Base-by-base conservation (phyloP, 2,797 vertebrate genomes). In the Neosilurus mollespiculum region DNA sequence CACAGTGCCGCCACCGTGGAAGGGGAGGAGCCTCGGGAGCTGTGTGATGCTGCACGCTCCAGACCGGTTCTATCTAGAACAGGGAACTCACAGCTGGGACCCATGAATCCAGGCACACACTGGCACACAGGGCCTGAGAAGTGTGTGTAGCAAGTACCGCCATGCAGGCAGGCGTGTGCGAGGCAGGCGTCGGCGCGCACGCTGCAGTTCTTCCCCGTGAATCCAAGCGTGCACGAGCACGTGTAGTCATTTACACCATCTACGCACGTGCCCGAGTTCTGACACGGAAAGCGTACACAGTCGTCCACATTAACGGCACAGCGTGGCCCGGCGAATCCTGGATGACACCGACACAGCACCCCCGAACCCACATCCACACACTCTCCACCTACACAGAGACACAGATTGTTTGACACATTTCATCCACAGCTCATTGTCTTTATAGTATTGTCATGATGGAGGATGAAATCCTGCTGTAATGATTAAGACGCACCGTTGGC, bases 191-290 rank as follows among this genome's bases (percentile, higher is more conserved):
- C 96, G 0, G 94, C 93, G 26, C 96, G 95, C 30, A 94, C 90
- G 0, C 94, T 94, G 88, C 97, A 98, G 92, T 96, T 96, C 87
- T 95, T 95, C n/a, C 96, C 96, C 0, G 94, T 94, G 82, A 96
- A 98, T 10, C 97, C 97, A 43, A 98, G 92, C 0, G 96, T 97
- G 86, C 97, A 98, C 53, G 95, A 96, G 91, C 97, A 98, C 86
- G 91, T 94, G 89, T 96, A 97, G 89, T 93, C 92, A 11, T 96
- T 95, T n/a, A 96, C 87, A 1, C 94, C 94, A 0, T 97, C 97
- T 49, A 96, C 91, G 80, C 97, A 98, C 16, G 96, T 98, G 65
- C 97, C 97, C 0, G 96, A 96, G 1, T 98, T 97, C 86, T 95
- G 94, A 76, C 97, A 98, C 0, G 96, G 96, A 59, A 81, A 92